Evolutionary conservation across 2,888 invertebrate genomes (phyloP), one percentile per base, ranked within the genome.

Genomic region (Hanleya hanleyi): DNA sequence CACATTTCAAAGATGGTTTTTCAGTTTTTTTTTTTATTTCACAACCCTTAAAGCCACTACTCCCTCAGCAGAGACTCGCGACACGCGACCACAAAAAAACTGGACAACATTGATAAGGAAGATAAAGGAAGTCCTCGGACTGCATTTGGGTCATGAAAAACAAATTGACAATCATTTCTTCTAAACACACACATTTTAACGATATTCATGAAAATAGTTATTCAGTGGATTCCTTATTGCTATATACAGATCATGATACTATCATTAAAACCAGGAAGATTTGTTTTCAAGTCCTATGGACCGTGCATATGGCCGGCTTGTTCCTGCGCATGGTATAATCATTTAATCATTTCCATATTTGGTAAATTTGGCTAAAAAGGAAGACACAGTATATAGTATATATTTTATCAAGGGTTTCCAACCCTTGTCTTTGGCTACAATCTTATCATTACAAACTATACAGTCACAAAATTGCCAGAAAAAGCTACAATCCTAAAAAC

Each of bases 271-370:
- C 22, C 57, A 22, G 32, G 57, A 29, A 57, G 32, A 29, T 29
- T n/a, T n/a, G 29, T 57, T 47, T 57, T 57, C 57, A 57, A 57
- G 57, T 57, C 57, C 57, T 15, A 32, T 57, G 57, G 57, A 57
- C 57, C 57, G 57, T 57, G 57, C 57, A 57, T 57, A 57, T 57
- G 57, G 57, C 57, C 29, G 57, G 57, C 57, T 29, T 57, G 32
- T 29, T 22, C 29, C 57, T 57, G 57, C 57, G 29, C 57, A 57
- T 57, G 12, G n/a, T n/a, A 47, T 47, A n/a, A 47, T 22, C 47
- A 47, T 47, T 57, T 29, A 22, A 26, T 57, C n/a, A n/a, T n/a
- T n/a, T n/a, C 57, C 29, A 57, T 57, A 57, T 57, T 57, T 57
- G 32, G 29, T 57, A 29, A 57, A 57, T 57, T 57, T 57, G 57